A percentile compares a stretch with the other conserved stretches of the same genome.
phyloP scores from a whole-genome alignment of 2,888 invertebrate genomes.

The Ellobium chinense region DNA sequence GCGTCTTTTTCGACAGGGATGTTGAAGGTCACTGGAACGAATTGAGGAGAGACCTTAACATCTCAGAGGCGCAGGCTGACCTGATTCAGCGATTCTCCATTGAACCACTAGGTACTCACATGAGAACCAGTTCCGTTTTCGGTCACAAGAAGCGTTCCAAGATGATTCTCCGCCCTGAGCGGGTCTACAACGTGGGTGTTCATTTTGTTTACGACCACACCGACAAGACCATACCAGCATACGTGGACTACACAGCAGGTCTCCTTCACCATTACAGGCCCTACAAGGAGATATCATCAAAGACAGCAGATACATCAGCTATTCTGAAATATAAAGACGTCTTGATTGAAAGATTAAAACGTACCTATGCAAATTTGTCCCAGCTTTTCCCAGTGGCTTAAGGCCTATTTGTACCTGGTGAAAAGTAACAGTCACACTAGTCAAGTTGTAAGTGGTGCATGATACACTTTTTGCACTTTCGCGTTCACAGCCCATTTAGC shows the following conservation, averaged over 20 bases:
- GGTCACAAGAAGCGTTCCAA: neutral
- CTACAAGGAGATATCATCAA: neutral
- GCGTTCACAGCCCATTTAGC: too few relatives aligned
- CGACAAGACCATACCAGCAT: neutral
- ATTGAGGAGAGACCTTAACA: neutral
- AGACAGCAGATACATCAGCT: neutral
- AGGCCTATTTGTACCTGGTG: too few relatives aligned
- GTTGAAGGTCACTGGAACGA: neutral
- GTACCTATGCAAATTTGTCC: too few relatives aligned
- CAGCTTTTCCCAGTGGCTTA: too few relatives aligned
- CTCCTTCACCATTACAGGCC: neutral
- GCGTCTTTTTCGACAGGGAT: neutral
- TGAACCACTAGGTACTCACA: neutral
- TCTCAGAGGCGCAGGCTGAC: neutral
- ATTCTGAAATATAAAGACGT: neutral
- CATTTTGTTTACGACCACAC: neutral
- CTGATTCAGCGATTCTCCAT: neutral
- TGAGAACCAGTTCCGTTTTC: neutral
- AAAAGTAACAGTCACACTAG: too few relatives aligned
- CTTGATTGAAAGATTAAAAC: neutral
- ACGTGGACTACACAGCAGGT: neutral
- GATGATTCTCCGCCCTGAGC: neutral
- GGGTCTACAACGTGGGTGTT: neutral
- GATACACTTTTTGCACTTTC: too few relatives aligned
- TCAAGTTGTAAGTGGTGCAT: too few relatives aligned